phyloP scores from a whole-genome alignment of 2,113 vertebrate species.

The Podarcis cretensis region DNA sequence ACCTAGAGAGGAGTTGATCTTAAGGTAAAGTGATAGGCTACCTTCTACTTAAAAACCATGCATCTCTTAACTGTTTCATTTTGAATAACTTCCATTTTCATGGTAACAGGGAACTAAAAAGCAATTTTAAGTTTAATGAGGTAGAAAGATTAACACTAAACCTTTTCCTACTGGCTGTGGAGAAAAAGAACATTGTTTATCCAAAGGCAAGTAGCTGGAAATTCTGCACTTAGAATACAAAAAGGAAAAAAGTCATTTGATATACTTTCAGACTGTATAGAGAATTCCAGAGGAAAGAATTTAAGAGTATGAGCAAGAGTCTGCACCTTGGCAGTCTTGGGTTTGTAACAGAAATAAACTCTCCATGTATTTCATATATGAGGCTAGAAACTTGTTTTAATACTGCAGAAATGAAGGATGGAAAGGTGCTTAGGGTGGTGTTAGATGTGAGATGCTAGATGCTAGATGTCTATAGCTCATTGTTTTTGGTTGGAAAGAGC shows the following conservation, averaged over 20 bases:
- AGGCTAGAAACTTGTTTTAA: background rate
- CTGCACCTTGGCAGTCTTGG: too few relatives aligned
- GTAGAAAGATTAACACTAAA: background rate
- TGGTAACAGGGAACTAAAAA: background rate
- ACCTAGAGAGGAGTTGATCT: constrained; percentile 93
- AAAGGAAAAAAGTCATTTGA: too few relatives aligned
- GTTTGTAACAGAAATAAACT: background rate
- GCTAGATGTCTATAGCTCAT: background rate
- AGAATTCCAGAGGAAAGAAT: background rate
- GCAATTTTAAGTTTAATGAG: background rate
- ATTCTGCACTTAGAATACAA: background rate
- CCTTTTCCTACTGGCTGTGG: background rate
- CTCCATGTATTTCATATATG: background rate
- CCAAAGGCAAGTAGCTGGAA: background rate
- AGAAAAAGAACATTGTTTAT: background rate
- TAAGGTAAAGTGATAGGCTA: constrained; percentile 81
- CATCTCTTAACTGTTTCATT: background rate
- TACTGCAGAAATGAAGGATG: background rate
- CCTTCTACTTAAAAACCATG: background rate
- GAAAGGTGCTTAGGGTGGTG: background rate
- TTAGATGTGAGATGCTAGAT: background rate
- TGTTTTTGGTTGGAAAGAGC: background rate
- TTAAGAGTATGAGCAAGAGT: background rate
- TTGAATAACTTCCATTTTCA: background rate
- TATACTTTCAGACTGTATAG: background rate